These are phyloP conservation scores for Polyploca ridens DNA, from an alignment of 2,888 invertebrate genomes.

Conservation along the genomic window DNA sequence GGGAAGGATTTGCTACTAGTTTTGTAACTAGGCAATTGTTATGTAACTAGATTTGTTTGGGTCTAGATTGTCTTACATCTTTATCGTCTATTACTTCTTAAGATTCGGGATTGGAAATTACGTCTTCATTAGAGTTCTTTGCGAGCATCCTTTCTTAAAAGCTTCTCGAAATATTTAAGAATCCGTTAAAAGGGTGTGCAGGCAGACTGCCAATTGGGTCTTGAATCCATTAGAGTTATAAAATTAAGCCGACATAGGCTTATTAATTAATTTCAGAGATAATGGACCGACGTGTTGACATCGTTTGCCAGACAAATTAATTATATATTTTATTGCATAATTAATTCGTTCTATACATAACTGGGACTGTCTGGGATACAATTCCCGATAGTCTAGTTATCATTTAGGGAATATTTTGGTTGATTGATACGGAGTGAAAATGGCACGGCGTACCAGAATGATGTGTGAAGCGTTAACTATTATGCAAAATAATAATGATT, in stretches of 20 bases:
- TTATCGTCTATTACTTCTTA: no score
- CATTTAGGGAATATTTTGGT: background rate
- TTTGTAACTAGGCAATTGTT: conserved; percentile 55
- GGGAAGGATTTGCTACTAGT: conserved; percentile 21
- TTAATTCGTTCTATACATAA: background rate
- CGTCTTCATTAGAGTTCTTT: no score
- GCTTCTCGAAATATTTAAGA: background rate
- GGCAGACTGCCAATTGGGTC: background rate
- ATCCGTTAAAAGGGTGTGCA: background rate
- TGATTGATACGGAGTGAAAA: no score
- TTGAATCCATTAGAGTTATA: background rate
- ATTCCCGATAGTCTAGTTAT: background rate
- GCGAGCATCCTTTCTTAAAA: background rate
- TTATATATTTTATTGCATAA: background rate
- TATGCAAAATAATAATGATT: background rate
- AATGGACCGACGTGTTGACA: background rate
- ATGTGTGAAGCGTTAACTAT: no score
- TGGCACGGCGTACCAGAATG: no score
- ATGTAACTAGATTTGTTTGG: conserved; percentile 44
- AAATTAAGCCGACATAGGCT: background rate
- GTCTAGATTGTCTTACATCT: background rate
- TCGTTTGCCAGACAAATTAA: background rate
- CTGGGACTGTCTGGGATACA: background rate
- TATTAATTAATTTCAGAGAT: background rate
- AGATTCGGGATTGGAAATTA: no score